These are phyloP conservation scores for Sphaeramia orbicularis DNA, from an alignment of 2,797 vertebrate species.

Conservation along the genomic window DNA sequence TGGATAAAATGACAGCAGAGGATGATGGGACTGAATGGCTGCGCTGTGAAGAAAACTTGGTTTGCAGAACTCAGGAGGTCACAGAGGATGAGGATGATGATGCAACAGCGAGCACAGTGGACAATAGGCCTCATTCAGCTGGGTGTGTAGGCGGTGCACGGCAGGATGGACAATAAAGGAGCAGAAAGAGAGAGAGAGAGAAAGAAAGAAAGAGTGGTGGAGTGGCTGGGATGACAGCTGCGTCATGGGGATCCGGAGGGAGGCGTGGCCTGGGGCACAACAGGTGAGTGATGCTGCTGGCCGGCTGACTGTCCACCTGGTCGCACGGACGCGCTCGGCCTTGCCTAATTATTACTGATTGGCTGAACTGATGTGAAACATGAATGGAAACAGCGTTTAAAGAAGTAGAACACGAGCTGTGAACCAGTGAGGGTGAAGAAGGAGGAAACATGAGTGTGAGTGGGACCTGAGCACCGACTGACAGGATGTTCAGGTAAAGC, in stretches of 20 bases:
- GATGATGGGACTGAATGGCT: no score
- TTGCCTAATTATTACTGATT: constrained; percentile 47
- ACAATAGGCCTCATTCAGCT: constrained; percentile 71
- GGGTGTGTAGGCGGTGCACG: constrained; percentile 48
- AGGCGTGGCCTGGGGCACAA: constrained; percentile 62
- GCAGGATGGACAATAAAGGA: constrained; percentile 49
- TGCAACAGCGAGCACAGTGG: constrained; percentile 32
- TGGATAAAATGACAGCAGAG: no score
- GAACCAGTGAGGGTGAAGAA: not conserved
- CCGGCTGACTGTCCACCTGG: constrained; percentile 55
- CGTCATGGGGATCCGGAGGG: constrained; percentile 60
- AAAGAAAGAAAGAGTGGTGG: constrained; percentile 27
- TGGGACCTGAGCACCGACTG: no score
- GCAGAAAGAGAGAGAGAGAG: constrained; percentile 25
- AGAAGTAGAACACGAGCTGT: not conserved
- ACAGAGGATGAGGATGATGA: constrained; percentile 24
- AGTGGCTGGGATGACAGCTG: constrained; percentile 71
- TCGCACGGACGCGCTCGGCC: constrained; percentile 49
- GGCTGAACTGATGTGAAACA: constrained; percentile 11
- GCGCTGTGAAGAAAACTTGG: constrained; percentile 43
- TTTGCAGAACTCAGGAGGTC: constrained; percentile 15
- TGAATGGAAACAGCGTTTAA: not conserved
- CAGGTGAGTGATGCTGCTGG: constrained; percentile 80
- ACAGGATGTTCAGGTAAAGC: no score
- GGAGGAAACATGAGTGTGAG: no score